A percentile compares a stretch with the other conserved stretches of the same genome.
Evolutionary conservation across 1,140 invertebrate species (phyloP).

Genomic region (Solenopsis fugax): DNA sequence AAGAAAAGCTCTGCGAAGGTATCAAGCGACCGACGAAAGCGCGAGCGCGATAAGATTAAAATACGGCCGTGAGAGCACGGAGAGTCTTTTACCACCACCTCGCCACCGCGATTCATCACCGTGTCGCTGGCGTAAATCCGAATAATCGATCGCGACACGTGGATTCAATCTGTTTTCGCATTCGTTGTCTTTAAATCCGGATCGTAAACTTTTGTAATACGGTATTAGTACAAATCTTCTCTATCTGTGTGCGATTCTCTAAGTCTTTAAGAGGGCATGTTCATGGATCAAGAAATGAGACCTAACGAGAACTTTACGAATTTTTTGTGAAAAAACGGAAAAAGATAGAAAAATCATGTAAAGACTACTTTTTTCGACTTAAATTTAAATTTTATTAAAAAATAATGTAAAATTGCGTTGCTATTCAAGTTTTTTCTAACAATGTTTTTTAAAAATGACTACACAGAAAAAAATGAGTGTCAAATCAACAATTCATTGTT

Average conservation of each 20-base stretch:
- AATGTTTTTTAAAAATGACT: too few species aligned
- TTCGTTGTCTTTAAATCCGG: background rate
- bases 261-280: background rate
- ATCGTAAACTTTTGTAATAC: background rate
- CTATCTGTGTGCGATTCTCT: background rate
- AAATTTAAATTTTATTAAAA: too few species aligned
- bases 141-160: conserved; percentile 56
- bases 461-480: too few species aligned
- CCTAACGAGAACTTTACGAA: too few species aligned
- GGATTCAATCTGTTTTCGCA: conserved; percentile 20
- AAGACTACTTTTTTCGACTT: too few species aligned
- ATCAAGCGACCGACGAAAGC: conserved; percentile 74
- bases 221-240: background rate
- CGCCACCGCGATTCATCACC: conserved; percentile 62
- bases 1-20: conserved; percentile 74
- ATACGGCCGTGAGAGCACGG: conserved; percentile 68
- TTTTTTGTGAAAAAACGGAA: too few species aligned
- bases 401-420: too few species aligned
- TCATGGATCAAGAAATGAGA: too few species aligned
- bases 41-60: conserved; percentile 79
- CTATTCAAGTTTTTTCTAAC: too few species aligned
- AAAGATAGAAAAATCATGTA: too few species aligned
- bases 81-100: conserved; percentile 64
- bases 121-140: conserved; percentile 47
- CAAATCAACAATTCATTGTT: too few species aligned